Evolutionary conservation across 1,140 invertebrate species (phyloP), one percentile per base, ranked within the genome.

Genomic region (Gerris buenoi): DNA sequence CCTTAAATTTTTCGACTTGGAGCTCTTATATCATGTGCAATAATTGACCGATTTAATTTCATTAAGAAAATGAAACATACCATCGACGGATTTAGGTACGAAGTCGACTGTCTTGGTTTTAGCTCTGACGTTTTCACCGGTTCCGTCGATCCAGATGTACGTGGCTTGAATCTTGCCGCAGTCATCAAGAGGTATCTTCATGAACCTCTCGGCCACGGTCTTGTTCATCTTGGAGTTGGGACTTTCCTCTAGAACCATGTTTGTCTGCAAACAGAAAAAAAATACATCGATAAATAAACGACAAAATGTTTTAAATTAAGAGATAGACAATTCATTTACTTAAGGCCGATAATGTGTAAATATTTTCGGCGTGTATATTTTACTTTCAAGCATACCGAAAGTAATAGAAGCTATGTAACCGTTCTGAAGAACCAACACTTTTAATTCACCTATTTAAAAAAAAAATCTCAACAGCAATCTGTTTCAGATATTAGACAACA

Each of bases 141-240:
- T 90, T 2, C 95, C 95, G 77, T 98, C 95, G 68, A 98, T 93
- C 95, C 95, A 98, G 46, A 98, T 84, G 78, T 98, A 98, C 69
- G 89, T 93, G 1, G 87, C 89, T 74, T 92, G 87, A 29, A 91
- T 82, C 73, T 84, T 83, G 68, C 90, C 83, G 23, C 15, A 22
- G 0, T 87, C 86, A 0, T 90, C 89, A 68, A 90, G 83, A 0
- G 87, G 86, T 58, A 95, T 79, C 63, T 83, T 80, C 72, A 91
- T 77, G 75, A 91, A 68, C 25, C 67, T 58, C 18, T 82, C 79
- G 63, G 91, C 75, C 1, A 93, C 77, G 18, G 81, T 81, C 75
- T 93, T 93, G 71, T 92, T 86, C 28, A 86, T 80, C n/a, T 82
- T 82, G 70, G 88, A 83, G 72, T 87, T 88, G 1, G 86, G 86